A percentile compares a stretch with the other conserved stretches of the same genome.
Evolutionary conservation across 2,888 invertebrate genomes (phyloP).

Genomic region (Pristionchus japonicus): DNA sequence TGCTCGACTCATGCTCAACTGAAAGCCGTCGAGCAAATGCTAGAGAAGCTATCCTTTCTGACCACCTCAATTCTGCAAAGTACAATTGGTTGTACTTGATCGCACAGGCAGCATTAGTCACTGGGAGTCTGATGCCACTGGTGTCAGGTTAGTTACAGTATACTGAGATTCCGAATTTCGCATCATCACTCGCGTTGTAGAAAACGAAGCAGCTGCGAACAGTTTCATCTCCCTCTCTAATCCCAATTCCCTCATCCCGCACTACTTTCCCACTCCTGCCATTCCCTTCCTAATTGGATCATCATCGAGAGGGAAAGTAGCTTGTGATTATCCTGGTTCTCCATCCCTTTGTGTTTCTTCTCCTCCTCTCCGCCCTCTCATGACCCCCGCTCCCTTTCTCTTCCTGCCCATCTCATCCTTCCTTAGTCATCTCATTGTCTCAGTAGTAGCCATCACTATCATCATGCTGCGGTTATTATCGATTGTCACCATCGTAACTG

Average conservation of each 20-base stretch:
- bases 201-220: background rate
- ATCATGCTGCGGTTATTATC: conserved; percentile 6
- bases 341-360: background rate
- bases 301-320: conserved; percentile 25
- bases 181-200: too few species aligned
- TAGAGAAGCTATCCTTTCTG: too few species aligned
- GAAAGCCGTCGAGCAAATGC: too few species aligned
- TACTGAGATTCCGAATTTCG: background rate
- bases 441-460: background rate
- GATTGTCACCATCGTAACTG: conserved; percentile 2
- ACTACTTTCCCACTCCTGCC: background rate
- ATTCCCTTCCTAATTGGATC: conserved; percentile 34
- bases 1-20: too few species aligned
- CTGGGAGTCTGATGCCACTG: too few species aligned
- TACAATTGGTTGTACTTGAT: too few species aligned
- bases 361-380: background rate
- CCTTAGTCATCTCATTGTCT: background rate
- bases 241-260: background rate
- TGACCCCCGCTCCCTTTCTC: background rate
- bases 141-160: background rate
- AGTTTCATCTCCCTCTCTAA: background rate
- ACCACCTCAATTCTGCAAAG: too few species aligned
- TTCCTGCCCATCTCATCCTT: background rate
- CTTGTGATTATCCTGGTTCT: conserved; percentile 5
- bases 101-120: too few species aligned